Conservation (phyloP, 2,113 vertebrate genomes). For the Tiliqua scincoides region DNA sequence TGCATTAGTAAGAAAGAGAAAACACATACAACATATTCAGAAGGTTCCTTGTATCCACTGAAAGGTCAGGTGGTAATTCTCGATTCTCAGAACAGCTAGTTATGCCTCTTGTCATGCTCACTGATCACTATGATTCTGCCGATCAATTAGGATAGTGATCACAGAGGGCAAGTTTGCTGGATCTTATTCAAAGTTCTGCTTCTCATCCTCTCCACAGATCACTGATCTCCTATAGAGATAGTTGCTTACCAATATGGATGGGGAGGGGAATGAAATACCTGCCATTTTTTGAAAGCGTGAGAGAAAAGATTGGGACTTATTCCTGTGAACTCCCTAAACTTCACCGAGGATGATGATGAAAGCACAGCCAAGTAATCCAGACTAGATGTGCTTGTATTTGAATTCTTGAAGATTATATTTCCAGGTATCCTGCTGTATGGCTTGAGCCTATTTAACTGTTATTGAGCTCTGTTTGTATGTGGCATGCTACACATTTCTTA, state of each 20-base stretch:
- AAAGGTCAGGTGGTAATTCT: background rate
- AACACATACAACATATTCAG: background rate
- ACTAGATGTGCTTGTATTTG: constrained; percentile 28
- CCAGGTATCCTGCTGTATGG: background rate
- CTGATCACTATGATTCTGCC: background rate
- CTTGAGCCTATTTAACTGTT: constrained; percentile 18
- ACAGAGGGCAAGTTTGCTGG: background rate
- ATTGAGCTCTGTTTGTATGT: constrained; percentile 24
- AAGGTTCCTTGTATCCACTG: background rate
- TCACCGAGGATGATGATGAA: constrained; percentile 5
- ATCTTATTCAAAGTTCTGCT: background rate
- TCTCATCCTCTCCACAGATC: background rate
- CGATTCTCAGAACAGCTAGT: background rate
- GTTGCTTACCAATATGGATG: background rate
- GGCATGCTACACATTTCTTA: constrained; percentile 17
- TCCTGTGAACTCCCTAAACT: background rate
- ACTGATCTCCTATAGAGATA: background rate
- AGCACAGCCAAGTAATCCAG: background rate
- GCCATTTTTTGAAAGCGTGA: background rate
- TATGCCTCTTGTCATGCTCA: background rate
- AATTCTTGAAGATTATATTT: constrained; percentile 27
- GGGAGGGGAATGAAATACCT: background rate
- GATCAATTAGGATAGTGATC: background rate
- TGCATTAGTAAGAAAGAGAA: background rate
- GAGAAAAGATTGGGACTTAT: background rate